A percentile compares a stretch with the other conserved stretches of the same genome.
Conservation (phyloP, 2,888 invertebrate species). For the Myopa tessellatipennis region DNA sequence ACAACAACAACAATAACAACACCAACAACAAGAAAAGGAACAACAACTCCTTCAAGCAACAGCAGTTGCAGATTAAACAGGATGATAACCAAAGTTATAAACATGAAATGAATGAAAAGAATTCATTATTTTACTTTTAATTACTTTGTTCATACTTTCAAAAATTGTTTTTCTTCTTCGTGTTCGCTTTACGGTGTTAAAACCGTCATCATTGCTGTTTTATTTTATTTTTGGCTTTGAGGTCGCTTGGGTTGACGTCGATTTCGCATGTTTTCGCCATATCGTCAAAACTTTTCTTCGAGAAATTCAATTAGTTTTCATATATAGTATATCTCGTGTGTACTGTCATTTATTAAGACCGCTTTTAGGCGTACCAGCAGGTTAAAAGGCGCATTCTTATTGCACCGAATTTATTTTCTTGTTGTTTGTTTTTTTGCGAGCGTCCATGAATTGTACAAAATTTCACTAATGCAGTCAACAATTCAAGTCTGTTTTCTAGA, state of each 20-base stretch:
- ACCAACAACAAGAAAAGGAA: conserved; percentile 8
- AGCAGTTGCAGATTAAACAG: conserved; percentile 31
- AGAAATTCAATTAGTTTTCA: conserved; percentile 43
- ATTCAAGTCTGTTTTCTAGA: too few relatives aligned
- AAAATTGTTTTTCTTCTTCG: conserved; percentile 42
- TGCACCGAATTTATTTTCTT: background rate
- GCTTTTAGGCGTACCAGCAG: background rate
- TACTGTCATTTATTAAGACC: background rate
- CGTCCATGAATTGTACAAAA: too few relatives aligned
- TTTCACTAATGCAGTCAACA: too few relatives aligned
- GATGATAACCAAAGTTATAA: conserved; percentile 29
- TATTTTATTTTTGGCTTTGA: conserved; percentile 46
- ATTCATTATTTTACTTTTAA: conserved; percentile 65
- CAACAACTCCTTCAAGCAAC: conserved; percentile 28
- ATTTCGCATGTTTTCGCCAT: conserved; percentile 59
- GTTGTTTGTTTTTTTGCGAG: background rate
- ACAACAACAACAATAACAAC: conserved; percentile 25
- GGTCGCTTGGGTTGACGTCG: conserved; percentile 35
- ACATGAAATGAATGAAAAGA: conserved; percentile 53
- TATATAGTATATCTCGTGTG: conserved; percentile 32
- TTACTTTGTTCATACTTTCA: conserved; percentile 65
- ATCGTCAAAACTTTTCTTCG: conserved; percentile 45
- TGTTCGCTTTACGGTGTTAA: conserved; percentile 32
- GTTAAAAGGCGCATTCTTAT: background rate
- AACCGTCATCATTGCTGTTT: conserved; percentile 7